Evolutionary conservation across 1,140 invertebrate genomes (phyloP).

Genomic region (Drosophila quadrilineata): DNA sequence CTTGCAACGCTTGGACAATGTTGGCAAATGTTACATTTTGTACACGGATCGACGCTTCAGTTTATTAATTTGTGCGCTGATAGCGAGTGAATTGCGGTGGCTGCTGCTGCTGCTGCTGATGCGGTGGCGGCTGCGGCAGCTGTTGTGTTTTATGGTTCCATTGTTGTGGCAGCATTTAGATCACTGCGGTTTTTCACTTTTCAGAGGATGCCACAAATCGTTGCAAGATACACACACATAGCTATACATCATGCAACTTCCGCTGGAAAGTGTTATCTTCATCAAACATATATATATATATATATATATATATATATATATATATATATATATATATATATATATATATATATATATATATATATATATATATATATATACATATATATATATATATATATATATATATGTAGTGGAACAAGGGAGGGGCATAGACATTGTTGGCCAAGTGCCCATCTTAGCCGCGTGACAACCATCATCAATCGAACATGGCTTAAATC

Average conservation of each 20-base stretch:
- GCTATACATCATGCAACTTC: background rate
- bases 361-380: too few species aligned
- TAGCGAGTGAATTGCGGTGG: constrained; percentile 17
- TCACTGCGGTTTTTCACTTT: constrained; percentile 41
- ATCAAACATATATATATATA: too few species aligned
- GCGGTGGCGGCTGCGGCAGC: background rate
- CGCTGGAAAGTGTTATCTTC: background rate
- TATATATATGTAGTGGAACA: too few species aligned
- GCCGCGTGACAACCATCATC: constrained; percentile 36
- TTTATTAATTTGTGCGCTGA: constrained; percentile 54
- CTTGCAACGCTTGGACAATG: constrained; percentile 53
- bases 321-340: too few species aligned
- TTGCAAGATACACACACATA: too few species aligned
- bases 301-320: too few species aligned
- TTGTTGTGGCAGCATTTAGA: constrained; percentile 57
- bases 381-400: too few species aligned
- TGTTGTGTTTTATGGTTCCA: constrained; percentile 59
- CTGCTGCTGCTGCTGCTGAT: constrained; percentile 17
- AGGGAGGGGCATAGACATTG: background rate
- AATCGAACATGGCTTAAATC: constrained; percentile 15
- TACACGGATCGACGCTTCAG: constrained; percentile 14
- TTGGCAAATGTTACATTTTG: constrained; percentile 56
- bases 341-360: too few species aligned
- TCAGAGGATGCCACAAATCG: constrained; percentile 7
- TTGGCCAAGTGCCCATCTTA: constrained; percentile 43